Conservation (phyloP, 35 echinoderm and acorn worm species). For the Stichopus chloronotus region DNA sequence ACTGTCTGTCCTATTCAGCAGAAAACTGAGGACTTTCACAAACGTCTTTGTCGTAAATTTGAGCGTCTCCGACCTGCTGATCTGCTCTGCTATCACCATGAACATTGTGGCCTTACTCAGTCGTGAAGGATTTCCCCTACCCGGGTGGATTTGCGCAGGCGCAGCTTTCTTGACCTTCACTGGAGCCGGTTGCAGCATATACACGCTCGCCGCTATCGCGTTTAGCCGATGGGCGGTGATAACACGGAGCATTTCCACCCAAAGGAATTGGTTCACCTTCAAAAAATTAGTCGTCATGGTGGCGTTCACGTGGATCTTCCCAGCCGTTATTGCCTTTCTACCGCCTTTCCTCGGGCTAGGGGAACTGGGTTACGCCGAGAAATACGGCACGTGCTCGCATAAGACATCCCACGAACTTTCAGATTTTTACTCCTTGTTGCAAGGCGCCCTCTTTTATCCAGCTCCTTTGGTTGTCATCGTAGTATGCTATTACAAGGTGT, state of each 20-base stretch:
- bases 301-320: conserved; percentile 62
- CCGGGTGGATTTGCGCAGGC: conserved; percentile 53
- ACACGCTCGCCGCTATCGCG: conserved; percentile 68
- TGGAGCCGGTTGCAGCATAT: conserved; percentile 58
- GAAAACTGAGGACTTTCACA: conserved; percentile 58
- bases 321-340: conserved; percentile 53
- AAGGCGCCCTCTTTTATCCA: conserved; percentile 59
- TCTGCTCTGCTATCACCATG: conserved; percentile 39
- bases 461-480: conserved; percentile 60
- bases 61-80: conserved; percentile 59
- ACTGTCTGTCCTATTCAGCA: conserved; percentile 54
- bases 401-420: conserved; percentile 57
- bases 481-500: conserved; percentile 59
- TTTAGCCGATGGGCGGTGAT: conserved; percentile 69
- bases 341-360: conserved; percentile 65
- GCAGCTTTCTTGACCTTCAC: conserved; percentile 43
- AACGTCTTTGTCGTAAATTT: conserved; percentile 75
- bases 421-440: conserved; percentile 60
- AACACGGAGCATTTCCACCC: conserved; percentile 37
- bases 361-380: conserved; percentile 65
- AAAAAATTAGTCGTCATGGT: conserved; percentile 58
- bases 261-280: conserved; percentile 28
- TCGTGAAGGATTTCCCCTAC: conserved; percentile 17
- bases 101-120: conserved; percentile 57
- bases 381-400: conserved; percentile 62